Percentiles rank a stretch among this genome's conserved stretches.
Evolutionary conservation across 2,113 vertebrate species (phyloP).

Genomic region (Reinhardtius hippoglossoides): DNA sequence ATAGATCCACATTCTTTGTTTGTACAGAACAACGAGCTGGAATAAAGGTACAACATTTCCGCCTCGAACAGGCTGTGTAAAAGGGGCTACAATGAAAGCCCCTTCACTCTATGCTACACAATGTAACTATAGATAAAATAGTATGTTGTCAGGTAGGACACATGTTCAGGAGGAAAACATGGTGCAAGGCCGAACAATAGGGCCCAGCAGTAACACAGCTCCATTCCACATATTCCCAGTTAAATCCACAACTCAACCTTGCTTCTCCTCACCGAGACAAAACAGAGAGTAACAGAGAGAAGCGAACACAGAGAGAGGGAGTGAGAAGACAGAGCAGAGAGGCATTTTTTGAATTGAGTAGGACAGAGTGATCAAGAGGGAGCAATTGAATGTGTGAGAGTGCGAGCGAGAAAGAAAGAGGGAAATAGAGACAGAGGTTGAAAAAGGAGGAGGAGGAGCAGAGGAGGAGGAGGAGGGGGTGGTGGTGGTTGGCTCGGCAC

Average conservation of each 20-base stretch:
- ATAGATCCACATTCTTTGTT: too few relatives aligned
- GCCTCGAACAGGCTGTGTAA: too few relatives aligned
- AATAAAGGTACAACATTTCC: too few relatives aligned
- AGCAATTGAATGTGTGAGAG: slow-evolving; percentile 67
- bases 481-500: slow-evolving; percentile 48
- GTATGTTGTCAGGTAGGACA: not conserved
- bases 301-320: slow-evolving; percentile 14
- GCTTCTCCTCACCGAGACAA: slow-evolving; percentile 21
- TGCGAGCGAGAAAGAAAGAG: slow-evolving; percentile 45
- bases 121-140: not conserved
- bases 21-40: too few relatives aligned
- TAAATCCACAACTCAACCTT: slow-evolving; percentile 44
- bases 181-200: slow-evolving; percentile 3
- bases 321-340: slow-evolving; percentile 28
- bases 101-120: not conserved
- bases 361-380: slow-evolving; percentile 72
- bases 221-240: slow-evolving; percentile 42
- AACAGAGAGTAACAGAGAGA: slow-evolving; percentile 35
- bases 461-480: slow-evolving; percentile 3
- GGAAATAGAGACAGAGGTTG: slow-evolving; percentile 64
- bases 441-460: slow-evolving; percentile 35
- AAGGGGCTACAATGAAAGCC: too few relatives aligned
- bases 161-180: not conserved
- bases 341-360: slow-evolving; percentile 57
- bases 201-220: slow-evolving; percentile 7